Percentiles rank a stretch among this genome's conserved stretches.
These are phyloP conservation scores for Leptinotarsa juncta DNA, from an alignment of 2,888 invertebrate genomes.

Conservation along the genomic window DNA sequence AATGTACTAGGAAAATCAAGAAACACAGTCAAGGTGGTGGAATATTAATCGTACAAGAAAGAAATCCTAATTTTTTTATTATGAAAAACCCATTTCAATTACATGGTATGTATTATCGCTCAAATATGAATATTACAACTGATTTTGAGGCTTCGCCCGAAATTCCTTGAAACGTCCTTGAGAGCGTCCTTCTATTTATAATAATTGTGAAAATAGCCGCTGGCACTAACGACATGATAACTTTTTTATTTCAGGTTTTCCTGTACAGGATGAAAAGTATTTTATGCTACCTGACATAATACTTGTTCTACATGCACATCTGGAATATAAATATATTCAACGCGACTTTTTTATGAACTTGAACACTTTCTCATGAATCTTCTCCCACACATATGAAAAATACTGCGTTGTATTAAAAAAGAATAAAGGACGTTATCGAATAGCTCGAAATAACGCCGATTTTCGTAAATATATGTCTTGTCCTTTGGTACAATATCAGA, in stretches of 20 bases:
- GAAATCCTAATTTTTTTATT: too few species aligned
- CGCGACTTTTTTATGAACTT: not conserved
- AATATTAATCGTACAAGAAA: too few species aligned
- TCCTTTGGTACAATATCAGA: too few species aligned
- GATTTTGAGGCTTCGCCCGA: not conserved
- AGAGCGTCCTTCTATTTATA: conserved; percentile 12
- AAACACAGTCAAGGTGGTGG: too few species aligned
- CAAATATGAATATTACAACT: not conserved
- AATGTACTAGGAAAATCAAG: too few species aligned
- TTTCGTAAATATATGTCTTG: too few species aligned
- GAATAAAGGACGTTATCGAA: too few species aligned
- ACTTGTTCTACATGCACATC: conserved; percentile 15
- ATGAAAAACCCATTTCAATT: too few species aligned
- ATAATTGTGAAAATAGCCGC: conserved; percentile 16
- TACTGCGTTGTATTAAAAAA: not conserved
- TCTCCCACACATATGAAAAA: conserved; percentile 3
- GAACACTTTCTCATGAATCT: conserved; percentile 8
- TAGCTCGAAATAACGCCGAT: too few species aligned
- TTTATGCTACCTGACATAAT: conserved; percentile 15
- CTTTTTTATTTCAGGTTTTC: conserved; percentile 10
- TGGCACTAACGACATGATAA: conserved; percentile 15
- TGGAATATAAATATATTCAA: conserved; percentile 7
- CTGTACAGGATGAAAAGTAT: conserved; percentile 4
- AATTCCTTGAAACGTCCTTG: conserved; percentile 13
- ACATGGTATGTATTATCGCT: not conserved